phyloP scores from a whole-genome alignment of 2,797 vertebrate genomes.

The Amblyopsis hoosieri region DNA sequence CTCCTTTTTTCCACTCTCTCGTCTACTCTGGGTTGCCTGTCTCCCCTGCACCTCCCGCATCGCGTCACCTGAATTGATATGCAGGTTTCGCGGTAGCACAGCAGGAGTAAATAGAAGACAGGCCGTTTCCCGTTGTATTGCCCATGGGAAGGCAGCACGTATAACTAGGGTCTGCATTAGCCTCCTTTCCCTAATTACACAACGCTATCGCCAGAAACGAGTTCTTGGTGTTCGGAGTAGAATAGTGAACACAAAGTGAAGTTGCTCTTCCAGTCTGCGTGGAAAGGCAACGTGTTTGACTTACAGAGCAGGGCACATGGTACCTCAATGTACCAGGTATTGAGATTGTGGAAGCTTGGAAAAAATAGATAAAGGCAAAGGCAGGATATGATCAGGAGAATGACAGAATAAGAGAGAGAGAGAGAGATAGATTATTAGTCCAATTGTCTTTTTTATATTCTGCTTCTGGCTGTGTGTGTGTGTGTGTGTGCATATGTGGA shows the following conservation, averaged over 20 bases:
- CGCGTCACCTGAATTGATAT: conserved; percentile 41
- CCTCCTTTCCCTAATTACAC: conserved; percentile 37
- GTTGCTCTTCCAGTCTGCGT: conserved; percentile 10
- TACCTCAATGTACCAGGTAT: conserved; percentile 36
- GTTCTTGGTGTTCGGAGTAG: conserved; percentile 19
- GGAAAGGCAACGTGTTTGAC: conserved; percentile 45
- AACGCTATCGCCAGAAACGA: conserved; percentile 32
- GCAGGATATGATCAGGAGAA: conserved; percentile 11
- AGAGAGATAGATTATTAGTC: conserved; percentile 53
- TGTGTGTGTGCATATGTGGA: conserved; percentile 1
- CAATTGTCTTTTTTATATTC: conserved; percentile 15
- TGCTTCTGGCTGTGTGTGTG: not conserved
- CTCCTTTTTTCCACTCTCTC: conserved; percentile 16
- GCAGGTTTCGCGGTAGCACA: conserved; percentile 24
- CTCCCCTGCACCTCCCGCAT: conserved; percentile 26
- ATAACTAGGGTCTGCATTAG: conserved; percentile 36
- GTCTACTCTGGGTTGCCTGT: conserved; percentile 15
- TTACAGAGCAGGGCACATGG: conserved; percentile 38
- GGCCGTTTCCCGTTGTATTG: conserved; percentile 23
- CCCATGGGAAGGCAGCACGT: conserved; percentile 20
- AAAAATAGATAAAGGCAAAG: conserved; percentile 50
- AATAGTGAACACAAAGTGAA: conserved; percentile 15
- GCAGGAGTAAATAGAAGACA: conserved; percentile 44
- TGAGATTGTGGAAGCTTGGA: conserved; percentile 49
- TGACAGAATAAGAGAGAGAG: conserved; percentile 15